These are phyloP conservation scores for Ametastegia equiseti DNA, from an alignment of 2,888 invertebrate species.

Conservation along the genomic window DNA sequence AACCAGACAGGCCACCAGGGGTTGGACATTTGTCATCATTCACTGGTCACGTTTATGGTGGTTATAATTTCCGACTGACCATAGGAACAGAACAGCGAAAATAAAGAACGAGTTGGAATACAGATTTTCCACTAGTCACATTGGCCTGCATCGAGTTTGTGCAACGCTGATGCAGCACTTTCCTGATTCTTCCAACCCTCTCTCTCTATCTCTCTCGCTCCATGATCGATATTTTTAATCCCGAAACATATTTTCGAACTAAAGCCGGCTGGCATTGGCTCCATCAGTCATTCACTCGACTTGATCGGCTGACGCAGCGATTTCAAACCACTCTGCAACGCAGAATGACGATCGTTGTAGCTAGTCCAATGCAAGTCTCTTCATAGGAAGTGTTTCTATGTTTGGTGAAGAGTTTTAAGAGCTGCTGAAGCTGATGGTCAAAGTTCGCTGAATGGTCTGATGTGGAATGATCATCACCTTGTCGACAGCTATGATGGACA, in stretches of 20 bases:
- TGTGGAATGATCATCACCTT: too few species aligned
- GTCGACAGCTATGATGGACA: too few species aligned
- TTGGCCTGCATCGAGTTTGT: neutral
- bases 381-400: too few species aligned
- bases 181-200: too few species aligned
- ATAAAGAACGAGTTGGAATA: neutral
- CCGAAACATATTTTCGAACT: slow-evolving; percentile 14
- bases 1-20: neutral
- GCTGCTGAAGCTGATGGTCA: neutral
- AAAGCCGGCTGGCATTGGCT: neutral
- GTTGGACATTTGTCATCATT: neutral
- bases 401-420: neutral
- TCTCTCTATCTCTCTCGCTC: too few species aligned
- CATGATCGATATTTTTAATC: slow-evolving; percentile 26
- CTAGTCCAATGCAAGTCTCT: too few species aligned
- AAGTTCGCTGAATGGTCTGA: neutral
- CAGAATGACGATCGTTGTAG: too few species aligned
- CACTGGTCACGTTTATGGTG: neutral
- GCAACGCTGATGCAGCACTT: neutral
- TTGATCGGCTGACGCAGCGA: neutral
- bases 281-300: slow-evolving; percentile 5
- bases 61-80: too few species aligned
- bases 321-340: neutral
- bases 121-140: neutral
- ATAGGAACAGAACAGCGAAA: neutral